Percentiles rank a stretch among this genome's conserved stretches.
phyloP scores from a whole-genome alignment of 2,113 vertebrate genomes.

The Campylorhamphus procurvoides region DNA sequence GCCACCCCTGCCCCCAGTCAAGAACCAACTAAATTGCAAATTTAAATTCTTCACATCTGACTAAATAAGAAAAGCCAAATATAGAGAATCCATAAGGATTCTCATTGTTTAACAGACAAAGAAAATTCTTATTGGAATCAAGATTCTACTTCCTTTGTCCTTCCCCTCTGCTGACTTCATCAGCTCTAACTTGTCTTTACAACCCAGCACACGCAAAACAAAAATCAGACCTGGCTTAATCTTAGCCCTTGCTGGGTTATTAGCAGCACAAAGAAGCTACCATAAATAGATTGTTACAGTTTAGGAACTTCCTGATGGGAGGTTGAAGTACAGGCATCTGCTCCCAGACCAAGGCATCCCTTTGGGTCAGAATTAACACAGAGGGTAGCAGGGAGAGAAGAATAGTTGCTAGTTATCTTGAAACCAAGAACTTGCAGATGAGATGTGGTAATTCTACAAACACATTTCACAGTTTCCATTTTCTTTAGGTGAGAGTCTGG shows the following conservation, averaged over 20 bases:
- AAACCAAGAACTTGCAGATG: background rate
- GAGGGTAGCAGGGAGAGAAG: background rate
- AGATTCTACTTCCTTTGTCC: conserved; percentile 55
- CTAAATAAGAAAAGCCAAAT: conserved; percentile 5
- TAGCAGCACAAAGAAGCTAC: conserved; percentile 50
- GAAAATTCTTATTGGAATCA: conserved; percentile 53
- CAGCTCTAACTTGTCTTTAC: background rate
- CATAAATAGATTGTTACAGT: conserved; percentile 59
- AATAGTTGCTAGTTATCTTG: background rate
- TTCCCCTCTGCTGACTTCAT: conserved; percentile 64
- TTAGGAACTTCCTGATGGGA: conserved; percentile 56
- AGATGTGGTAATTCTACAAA: background rate
- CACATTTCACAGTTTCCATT: background rate
- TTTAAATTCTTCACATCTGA: background rate
- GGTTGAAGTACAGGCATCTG: conserved; percentile 17
- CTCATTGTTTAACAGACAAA: conserved; percentile 28
- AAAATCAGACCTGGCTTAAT: conserved; percentile 47
- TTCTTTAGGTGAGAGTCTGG: background rate
- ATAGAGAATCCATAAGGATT: conserved; percentile 33
- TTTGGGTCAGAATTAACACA: background rate
- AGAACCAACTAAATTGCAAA: background rate
- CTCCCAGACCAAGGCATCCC: background rate
- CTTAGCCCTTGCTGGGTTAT: conserved; percentile 20
- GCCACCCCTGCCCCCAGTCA: accelerated
- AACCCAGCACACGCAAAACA: background rate